These are phyloP conservation scores for Pantherophis guttatus DNA, from an alignment of 2,113 vertebrate genomes.

Conservation along the genomic window DNA sequence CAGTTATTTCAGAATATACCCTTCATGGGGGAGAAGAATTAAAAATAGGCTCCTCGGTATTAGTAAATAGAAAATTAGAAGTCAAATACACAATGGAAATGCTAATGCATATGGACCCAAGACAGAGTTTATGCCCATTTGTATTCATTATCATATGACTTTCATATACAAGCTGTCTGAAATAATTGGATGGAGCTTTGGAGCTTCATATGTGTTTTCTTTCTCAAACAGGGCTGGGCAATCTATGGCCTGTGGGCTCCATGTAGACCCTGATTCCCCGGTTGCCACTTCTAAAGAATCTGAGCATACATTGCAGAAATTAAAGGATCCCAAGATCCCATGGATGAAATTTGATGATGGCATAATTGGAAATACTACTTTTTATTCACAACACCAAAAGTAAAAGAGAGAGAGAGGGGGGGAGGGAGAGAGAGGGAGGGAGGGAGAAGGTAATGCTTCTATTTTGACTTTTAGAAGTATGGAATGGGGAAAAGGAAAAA, in stretches of 20 bases:
- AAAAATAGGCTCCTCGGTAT: background rate
- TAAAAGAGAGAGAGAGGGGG: background rate
- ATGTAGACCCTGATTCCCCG: background rate
- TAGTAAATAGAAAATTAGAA: background rate
- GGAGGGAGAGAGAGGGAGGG: too few relatives aligned
- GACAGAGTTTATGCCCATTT: background rate
- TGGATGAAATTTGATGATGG: background rate
- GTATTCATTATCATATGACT: background rate
- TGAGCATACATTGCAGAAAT: background rate
- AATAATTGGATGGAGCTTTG: background rate
- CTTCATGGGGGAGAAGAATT: conserved; percentile 40
- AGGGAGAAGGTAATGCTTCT: background rate
- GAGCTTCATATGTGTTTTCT: background rate
- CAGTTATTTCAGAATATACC: conserved; percentile 42
- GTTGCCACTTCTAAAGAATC: background rate
- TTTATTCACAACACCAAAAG: background rate
- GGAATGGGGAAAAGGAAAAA: background rate
- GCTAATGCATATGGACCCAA: background rate
- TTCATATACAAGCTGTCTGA: background rate
- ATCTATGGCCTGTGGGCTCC: background rate
- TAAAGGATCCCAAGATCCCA: background rate
- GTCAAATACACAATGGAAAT: rapidly evolving
- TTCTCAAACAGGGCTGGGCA: background rate
- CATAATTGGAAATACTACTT: background rate
- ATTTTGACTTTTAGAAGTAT: background rate